Conservation (phyloP, 2,797 vertebrate species). For the Otolemur crassicaudatus region DNA sequence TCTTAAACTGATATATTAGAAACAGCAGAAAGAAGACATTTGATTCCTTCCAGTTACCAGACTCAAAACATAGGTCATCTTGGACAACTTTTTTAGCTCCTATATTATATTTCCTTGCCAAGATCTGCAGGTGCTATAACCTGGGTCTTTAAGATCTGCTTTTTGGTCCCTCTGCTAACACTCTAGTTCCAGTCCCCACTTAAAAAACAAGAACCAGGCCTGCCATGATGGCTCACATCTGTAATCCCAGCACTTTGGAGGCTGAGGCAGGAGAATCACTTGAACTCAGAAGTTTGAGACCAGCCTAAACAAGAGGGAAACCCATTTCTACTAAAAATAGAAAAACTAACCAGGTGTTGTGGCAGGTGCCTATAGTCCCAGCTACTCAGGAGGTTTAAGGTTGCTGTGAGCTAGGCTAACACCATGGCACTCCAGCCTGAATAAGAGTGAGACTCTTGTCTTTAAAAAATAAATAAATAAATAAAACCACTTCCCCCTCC, state of each 20-base stretch:
- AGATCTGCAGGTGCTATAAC: not conserved
- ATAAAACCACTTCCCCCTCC: not conserved
- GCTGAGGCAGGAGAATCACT: too few relatives aligned
- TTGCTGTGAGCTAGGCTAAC: too few relatives aligned
- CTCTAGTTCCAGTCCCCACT: not conserved
- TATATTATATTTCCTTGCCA: not conserved
- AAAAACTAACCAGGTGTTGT: too few relatives aligned
- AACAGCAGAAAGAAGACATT: not conserved
- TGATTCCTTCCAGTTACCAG: not conserved
- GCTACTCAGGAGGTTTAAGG: too few relatives aligned
- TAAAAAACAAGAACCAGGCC: not conserved
- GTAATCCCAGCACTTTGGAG: too few relatives aligned
- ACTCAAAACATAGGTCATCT: not conserved
- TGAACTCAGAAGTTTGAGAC: too few relatives aligned
- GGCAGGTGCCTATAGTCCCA: too few relatives aligned
- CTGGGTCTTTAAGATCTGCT: not conserved
- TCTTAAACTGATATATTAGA: conserved; percentile 4
- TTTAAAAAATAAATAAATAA: not conserved
- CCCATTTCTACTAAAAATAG: too few relatives aligned
- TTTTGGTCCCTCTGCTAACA: not conserved
- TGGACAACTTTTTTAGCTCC: not conserved
- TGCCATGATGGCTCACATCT: too few relatives aligned
- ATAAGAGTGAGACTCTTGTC: too few relatives aligned
- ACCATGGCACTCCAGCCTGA: too few relatives aligned
- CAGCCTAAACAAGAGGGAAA: too few relatives aligned